phyloP scores from a whole-genome alignment of 2,113 vertebrate species.

The Pipra filicauda region DNA sequence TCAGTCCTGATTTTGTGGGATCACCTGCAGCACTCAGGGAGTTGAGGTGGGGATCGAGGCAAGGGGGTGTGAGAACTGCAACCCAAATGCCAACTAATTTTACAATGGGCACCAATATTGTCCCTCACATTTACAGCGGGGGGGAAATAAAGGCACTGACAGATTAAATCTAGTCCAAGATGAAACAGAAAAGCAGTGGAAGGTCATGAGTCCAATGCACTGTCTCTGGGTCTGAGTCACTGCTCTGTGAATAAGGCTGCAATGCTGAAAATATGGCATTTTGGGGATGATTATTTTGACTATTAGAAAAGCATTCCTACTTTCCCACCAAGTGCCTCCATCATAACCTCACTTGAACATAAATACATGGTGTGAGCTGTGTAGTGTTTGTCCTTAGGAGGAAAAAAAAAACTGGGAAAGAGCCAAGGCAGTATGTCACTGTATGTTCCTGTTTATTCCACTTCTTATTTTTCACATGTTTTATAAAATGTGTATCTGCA shows the following conservation, averaged over 20 bases:
- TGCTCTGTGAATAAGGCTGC: neutral
- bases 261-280: neutral
- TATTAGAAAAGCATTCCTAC: neutral
- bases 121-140: neutral
- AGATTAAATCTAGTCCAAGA: neutral
- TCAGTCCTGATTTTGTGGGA: neutral
- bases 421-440: slow-evolving; percentile 38
- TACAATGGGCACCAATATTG: neutral
- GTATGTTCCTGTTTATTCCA: slow-evolving; percentile 61
- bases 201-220: neutral
- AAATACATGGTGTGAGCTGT: neutral
- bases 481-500: slow-evolving; percentile 50
- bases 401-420: neutral
- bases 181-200: neutral
- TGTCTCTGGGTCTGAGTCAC: neutral
- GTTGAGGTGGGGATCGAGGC: neutral
- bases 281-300: neutral
- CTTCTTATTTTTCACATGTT: slow-evolving; percentile 57
- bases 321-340: neutral
- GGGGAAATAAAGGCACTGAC: neutral
- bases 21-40: neutral
- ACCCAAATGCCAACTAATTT: neutral
- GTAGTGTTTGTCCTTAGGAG: slow-evolving; percentile 5
- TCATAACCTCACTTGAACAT: neutral
- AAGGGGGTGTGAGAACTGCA: neutral